phyloP scores from a whole-genome alignment of 2,797 vertebrate genomes.

The Tinamus major region DNA sequence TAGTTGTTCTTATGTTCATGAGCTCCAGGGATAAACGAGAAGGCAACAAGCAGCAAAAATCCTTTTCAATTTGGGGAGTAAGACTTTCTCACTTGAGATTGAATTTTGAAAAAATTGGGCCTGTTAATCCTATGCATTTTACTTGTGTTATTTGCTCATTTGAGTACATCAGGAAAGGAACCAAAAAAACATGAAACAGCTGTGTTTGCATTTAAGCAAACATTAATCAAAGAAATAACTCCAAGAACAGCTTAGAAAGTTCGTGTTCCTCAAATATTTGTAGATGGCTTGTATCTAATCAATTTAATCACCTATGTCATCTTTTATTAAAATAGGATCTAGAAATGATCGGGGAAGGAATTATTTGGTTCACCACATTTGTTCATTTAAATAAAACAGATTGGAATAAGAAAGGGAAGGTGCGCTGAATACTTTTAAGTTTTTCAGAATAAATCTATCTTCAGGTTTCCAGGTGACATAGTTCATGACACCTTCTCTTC shows the following conservation, averaged over 20 bases:
- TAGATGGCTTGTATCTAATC: conserved; percentile 38
- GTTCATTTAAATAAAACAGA: background rate
- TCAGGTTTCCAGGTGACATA: background rate
- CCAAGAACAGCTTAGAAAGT: conserved; percentile 2
- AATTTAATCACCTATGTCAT: background rate
- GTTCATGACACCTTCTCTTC: background rate
- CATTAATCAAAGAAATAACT: conserved; percentile 61
- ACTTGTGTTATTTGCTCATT: background rate
- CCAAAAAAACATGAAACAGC: conserved; percentile 37
- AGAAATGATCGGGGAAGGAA: background rate
- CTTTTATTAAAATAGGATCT: background rate
- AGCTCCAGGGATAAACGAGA: background rate
- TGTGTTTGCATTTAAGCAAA: conserved; percentile 65
- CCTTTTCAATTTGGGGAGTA: background rate
- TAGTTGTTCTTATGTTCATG: background rate
- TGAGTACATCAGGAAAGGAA: background rate
- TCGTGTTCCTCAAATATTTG: conserved; percentile 38
- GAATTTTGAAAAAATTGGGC: background rate
- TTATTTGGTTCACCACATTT: background rate
- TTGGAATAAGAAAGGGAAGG: background rate
- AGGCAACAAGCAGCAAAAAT: background rate
- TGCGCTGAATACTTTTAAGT: background rate
- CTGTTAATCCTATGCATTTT: background rate
- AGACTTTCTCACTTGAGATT: background rate
- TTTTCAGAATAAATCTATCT: background rate